Conservation (phyloP, 2,888 invertebrate genomes). For the Eupeodes latifasciatus region DNA sequence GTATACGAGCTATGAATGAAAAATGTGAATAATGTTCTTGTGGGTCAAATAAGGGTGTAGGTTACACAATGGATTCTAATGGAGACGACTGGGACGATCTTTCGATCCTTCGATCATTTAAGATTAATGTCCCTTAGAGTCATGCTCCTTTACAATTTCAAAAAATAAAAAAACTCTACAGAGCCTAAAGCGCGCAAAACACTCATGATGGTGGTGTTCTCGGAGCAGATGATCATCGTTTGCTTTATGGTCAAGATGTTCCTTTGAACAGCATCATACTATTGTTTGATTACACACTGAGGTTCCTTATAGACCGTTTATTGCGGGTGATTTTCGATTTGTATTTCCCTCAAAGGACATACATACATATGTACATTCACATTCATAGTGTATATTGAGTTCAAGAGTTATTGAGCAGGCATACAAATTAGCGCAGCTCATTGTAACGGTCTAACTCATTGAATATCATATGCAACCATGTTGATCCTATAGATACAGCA, state of each 20-base stretch:
- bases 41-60: constrained; percentile 76
- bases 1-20: constrained; percentile 63
- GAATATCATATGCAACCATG: too few relatives aligned
- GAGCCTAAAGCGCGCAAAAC: constrained; percentile 54
- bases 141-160: constrained; percentile 30
- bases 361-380: not conserved
- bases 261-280: constrained; percentile 40
- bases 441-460: not conserved
- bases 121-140: constrained; percentile 66
- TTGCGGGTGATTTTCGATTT: constrained; percentile 71
- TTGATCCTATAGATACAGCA: too few relatives aligned
- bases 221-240: constrained; percentile 73
- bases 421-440: not conserved
- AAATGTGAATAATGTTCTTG: constrained; percentile 70
- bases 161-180: constrained; percentile 16
- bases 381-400: too few relatives aligned
- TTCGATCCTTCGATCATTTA: constrained; percentile 70
- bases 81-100: constrained; percentile 57
- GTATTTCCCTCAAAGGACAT: constrained; percentile 60
- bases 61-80: constrained; percentile 73
- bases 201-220: constrained; percentile 40
- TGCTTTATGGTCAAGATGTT: constrained; percentile 73
- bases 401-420: too few relatives aligned
- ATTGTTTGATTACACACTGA: constrained; percentile 52
- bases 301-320: constrained; percentile 67